Percentiles rank a stretch among this genome's conserved stretches.
Conservation (phyloP, 1,140 invertebrate genomes). For the Drosophila rufa region DNA sequence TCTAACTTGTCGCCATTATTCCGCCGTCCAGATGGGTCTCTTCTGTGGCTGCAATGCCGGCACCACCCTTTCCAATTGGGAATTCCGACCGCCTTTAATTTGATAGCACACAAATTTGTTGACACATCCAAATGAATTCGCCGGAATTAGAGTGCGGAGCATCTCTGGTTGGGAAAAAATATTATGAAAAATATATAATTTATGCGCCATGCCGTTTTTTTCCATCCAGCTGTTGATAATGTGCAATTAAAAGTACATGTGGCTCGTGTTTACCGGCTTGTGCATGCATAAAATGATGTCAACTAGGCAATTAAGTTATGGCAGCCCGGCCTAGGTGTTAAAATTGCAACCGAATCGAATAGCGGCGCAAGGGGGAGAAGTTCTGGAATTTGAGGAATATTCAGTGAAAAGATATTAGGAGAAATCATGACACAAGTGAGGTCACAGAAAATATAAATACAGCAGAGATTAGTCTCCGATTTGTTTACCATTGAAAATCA, state of each 20-base stretch:
- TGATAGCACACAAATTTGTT: constrained; percentile 31
- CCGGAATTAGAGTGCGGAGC: constrained; percentile 21
- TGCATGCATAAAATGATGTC: constrained; percentile 44
- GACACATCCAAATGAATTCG: constrained; percentile 26
- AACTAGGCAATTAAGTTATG: constrained; percentile 53
- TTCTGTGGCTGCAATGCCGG: not conserved
- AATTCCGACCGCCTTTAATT: constrained; percentile 34
- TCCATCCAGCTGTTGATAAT: constrained; percentile 36
- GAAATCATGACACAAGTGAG: too few relatives aligned
- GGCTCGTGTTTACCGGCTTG: constrained; percentile 11
- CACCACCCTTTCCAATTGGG: constrained; percentile 2
- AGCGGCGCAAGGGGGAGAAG: not conserved
- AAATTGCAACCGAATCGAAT: constrained; percentile 23
- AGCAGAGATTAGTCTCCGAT: too few relatives aligned
- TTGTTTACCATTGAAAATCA: not conserved
- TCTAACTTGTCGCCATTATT: not conserved
- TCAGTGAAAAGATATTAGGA: too few relatives aligned
- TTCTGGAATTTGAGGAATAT: too few relatives aligned
- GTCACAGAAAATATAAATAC: too few relatives aligned
- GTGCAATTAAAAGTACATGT: constrained; percentile 49
- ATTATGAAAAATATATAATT: constrained; percentile 37
- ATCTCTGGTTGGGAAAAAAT: constrained; percentile 16
- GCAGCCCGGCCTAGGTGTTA: constrained; percentile 27
- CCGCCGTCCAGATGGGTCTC: not conserved
- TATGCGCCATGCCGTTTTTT: constrained; percentile 29